Evolutionary conservation across 2,797 vertebrate genomes (phyloP).

Genomic region (Muscicapa striata): DNA sequence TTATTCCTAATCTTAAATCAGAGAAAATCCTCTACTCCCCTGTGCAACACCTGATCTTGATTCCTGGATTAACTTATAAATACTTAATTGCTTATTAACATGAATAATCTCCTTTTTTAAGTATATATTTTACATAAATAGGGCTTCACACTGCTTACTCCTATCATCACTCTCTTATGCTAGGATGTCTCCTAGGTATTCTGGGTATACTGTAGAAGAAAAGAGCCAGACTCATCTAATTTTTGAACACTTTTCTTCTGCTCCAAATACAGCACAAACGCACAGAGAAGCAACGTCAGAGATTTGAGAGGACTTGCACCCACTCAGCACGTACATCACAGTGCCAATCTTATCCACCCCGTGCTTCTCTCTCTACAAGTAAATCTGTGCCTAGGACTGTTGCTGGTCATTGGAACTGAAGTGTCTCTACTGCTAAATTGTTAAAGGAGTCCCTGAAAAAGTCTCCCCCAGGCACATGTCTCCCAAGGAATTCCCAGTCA

Average conservation of each 20-base stretch:
- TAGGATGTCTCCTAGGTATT: not conserved
- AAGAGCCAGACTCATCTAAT: not conserved
- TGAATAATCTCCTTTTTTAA: not conserved
- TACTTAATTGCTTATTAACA: slow-evolving; percentile 35
- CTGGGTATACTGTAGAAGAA: not conserved
- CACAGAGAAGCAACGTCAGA: accelerated
- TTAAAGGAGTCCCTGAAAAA: not conserved
- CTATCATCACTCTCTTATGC: accelerated
- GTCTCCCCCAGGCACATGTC: not conserved
- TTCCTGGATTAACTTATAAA: slow-evolving; percentile 38
- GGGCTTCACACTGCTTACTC: not conserved
- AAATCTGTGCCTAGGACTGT: not conserved
- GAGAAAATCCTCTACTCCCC: slow-evolving; percentile 26
- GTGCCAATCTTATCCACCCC: accelerated
- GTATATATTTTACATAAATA: not conserved
- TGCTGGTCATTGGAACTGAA: not conserved
- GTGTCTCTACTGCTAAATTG: not conserved
- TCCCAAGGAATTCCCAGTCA: not conserved
- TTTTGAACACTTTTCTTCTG: not conserved
- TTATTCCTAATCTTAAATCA: slow-evolving; percentile 54
- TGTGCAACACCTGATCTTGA: slow-evolving; percentile 37
- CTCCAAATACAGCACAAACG: not conserved
- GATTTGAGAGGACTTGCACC: not conserved
- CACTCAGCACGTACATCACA: not conserved
- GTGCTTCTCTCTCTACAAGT: not conserved